phyloP scores from a whole-genome alignment of 2,113 vertebrate species.

The Rynchops niger region DNA sequence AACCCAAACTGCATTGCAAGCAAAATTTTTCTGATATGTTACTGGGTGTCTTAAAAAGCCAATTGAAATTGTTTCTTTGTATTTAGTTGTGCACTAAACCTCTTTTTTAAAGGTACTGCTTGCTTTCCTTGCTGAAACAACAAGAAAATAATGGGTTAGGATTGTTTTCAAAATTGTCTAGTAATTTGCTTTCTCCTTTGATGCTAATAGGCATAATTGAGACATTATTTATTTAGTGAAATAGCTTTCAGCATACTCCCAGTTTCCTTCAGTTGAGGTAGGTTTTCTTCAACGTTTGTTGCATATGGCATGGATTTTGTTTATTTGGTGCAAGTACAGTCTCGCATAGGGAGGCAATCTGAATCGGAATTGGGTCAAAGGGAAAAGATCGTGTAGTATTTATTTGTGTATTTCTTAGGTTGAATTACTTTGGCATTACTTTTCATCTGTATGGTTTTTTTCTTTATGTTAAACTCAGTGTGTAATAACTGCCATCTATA shows the following conservation, averaged over 20 bases:
- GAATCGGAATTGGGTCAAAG: neutral
- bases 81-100: neutral
- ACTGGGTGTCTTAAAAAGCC: neutral
- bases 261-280: neutral
- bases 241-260: neutral
- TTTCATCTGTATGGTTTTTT: neutral
- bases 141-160: neutral
- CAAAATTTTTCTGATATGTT: neutral
- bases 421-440: neutral
- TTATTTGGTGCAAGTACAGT: neutral
- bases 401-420: neutral
- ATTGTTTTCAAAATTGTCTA: neutral
- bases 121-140: neutral
- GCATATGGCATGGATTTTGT: neutral
- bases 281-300: neutral
- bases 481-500: neutral
- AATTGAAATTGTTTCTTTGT: neutral
- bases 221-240: neutral
- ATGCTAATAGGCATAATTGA: constrained; percentile 11
- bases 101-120: neutral
- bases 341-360: neutral
- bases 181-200: constrained; percentile 38
- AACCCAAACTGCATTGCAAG: neutral
- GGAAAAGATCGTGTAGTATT: neutral
- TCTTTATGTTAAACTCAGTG: neutral